Evolutionary conservation across 2,113 vertebrate species (phyloP).

Genomic region (Monarcha castaneiventris): DNA sequence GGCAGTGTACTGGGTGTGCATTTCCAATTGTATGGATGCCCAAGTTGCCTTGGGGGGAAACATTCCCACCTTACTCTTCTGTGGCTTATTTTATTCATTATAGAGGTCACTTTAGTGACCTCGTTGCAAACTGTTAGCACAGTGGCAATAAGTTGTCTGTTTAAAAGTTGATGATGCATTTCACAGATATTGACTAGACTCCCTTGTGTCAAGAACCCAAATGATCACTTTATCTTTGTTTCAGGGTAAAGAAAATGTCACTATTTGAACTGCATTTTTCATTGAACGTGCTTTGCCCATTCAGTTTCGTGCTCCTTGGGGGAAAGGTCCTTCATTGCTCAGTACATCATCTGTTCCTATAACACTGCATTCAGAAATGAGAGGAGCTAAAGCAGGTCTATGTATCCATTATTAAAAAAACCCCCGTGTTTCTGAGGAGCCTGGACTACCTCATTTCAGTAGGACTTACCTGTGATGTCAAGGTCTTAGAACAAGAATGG

Average conservation of each 20-base stretch:
- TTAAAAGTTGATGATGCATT: not conserved
- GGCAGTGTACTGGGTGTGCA: fast-evolving
- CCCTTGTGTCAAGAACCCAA: not conserved
- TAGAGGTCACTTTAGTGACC: not conserved
- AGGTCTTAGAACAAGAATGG: not conserved
- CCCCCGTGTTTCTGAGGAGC: not conserved
- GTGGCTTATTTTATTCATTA: not conserved
- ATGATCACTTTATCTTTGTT: not conserved
- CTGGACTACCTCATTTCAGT: not conserved
- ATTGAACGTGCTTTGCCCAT: not conserved
- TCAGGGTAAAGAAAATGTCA: not conserved
- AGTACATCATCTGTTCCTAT: not conserved
- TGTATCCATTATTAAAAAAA: not conserved
- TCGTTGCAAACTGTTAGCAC: not conserved
- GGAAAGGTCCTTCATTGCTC: not conserved
- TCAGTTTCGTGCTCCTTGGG: not conserved
- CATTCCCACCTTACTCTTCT: not conserved
- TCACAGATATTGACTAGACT: not conserved
- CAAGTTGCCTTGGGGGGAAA: not conserved
- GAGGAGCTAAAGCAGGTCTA: not conserved
- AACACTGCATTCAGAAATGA: not conserved
- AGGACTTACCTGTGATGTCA: not conserved
- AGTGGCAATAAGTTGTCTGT: not conserved
- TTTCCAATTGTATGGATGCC: not conserved
- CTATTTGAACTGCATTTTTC: not conserved